These are phyloP conservation scores for Shinisaurus crocodilurus DNA, from an alignment of 2,113 vertebrate species.

Conservation along the genomic window DNA sequence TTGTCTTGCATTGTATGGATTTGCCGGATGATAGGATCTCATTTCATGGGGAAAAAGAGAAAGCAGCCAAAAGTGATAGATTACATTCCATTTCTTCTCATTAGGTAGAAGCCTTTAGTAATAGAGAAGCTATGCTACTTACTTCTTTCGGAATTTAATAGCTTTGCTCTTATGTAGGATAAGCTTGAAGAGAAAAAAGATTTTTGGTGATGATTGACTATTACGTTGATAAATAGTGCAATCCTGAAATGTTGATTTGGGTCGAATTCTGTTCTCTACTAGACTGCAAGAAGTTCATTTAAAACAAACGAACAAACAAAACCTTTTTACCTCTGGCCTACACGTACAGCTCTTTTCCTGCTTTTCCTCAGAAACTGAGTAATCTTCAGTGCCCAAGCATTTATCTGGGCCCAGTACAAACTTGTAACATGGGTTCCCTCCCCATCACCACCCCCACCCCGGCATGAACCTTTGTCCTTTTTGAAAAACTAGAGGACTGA, in stretches of 20 bases:
- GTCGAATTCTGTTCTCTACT: slow-evolving; percentile 9
- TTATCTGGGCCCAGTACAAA: neutral
- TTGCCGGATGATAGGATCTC: neutral
- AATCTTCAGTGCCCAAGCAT: neutral
- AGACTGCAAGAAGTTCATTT: neutral
- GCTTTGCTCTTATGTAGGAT: neutral
- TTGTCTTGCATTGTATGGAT: neutral
- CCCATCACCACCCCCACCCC: too few relatives aligned
- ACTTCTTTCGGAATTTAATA: neutral
- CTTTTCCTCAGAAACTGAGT: neutral
- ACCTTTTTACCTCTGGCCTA: neutral
- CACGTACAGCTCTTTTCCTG: neutral
- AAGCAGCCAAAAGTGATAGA: neutral
- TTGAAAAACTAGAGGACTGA: neutral
- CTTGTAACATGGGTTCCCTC: neutral
- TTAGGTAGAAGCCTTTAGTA: neutral
- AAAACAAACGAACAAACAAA: neutral
- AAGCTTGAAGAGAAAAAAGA: slow-evolving; percentile 3
- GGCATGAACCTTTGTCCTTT: too few relatives aligned
- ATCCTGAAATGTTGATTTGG: neutral
- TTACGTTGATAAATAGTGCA: neutral
- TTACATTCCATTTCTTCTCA: slow-evolving; percentile 6
- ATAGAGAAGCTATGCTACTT: neutral
- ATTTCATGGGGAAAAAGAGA: neutral
- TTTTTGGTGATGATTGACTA: neutral